Percentiles rank a stretch among this genome's conserved stretches.
Conservation (phyloP, 2,113 vertebrate genomes). For the cat (Felis catus) region F.catus_Fca126_mat1.0 CM031420.1:127158001-127158500, state of each 20-base stretch:
- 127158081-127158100: neutral
- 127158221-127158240: neutral
- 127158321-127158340: neutral
- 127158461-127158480: neutral
- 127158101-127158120: neutral
- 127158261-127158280: neutral
- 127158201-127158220: neutral
- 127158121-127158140: neutral
- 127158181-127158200: neutral
- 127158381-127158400: neutral
- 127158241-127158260: neutral
- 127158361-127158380: neutral
- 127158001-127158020: slow-evolving; percentile 5
- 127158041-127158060: neutral
- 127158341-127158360: neutral
- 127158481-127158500: neutral
- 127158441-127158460: neutral
- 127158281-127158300: neutral
- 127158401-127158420: neutral
- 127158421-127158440: neutral
- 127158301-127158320: neutral
- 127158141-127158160: neutral
- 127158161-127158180: neutral
- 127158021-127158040: neutral
- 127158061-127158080: neutral